A percentile compares a stretch with the other conserved stretches of the same genome.
Conservation (phyloP, 1,140 invertebrate genomes). For the Brachionus koreanus region DNA sequence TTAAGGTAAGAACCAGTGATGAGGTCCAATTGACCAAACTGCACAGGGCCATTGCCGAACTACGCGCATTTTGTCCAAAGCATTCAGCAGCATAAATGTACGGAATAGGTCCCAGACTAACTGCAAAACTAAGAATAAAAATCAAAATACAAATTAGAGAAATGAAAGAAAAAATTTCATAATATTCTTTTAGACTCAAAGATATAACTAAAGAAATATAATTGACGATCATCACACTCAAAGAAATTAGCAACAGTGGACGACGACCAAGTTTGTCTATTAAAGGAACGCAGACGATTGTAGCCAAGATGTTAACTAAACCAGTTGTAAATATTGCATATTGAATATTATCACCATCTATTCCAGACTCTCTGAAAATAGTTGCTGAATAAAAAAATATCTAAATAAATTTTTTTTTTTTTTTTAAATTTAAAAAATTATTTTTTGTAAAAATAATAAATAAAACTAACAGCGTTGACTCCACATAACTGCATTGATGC, state of each 20-base stretch:
- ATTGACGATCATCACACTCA: constrained; percentile 74
- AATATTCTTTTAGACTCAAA: constrained; percentile 50
- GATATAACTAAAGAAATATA: constrained; percentile 91
- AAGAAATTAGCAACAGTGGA: constrained; percentile 71
- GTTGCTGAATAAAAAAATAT: constrained; percentile 82
- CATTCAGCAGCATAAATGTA: constrained; percentile 89
- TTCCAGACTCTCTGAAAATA: constrained; percentile 58
- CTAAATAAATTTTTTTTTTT: constrained; percentile 59
- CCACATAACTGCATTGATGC: constrained; percentile 55
- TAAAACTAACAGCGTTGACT: constrained; percentile 53
- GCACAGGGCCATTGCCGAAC: constrained; percentile 87
- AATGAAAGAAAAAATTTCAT: constrained; percentile 74
- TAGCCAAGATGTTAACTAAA: constrained; percentile 80
- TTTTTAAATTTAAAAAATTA: neutral
- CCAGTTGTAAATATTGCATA: constrained; percentile 80
- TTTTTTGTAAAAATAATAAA: neutral
- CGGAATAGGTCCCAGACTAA: constrained; percentile 80
- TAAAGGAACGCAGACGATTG: constrained; percentile 69
- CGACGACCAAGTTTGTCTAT: constrained; percentile 71
- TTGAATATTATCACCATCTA: constrained; percentile 64
- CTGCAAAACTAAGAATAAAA: constrained; percentile 84
- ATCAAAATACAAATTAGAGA: constrained; percentile 72
- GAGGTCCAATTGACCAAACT: constrained; percentile 47
- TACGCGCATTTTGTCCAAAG: constrained; percentile 90
- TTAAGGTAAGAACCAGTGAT: constrained; percentile 46